Conservation (phyloP, 2,113 vertebrate genomes). For the Mesitornis unicolor region DNA sequence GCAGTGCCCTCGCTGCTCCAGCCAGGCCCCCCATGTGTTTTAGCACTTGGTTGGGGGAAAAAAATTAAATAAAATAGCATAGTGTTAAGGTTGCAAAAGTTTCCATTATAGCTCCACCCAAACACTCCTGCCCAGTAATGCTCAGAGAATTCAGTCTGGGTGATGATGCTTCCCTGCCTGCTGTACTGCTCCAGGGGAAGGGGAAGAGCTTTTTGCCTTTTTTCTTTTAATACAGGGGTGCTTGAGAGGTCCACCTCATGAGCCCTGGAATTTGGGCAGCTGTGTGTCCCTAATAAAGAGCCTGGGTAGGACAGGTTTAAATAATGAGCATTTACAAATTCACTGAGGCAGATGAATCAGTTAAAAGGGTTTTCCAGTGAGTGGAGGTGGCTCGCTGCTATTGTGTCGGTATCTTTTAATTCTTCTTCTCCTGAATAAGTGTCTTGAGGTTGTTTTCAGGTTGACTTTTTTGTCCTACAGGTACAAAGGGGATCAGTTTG, state of each 20-base stretch:
- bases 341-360: not conserved
- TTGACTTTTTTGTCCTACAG: not conserved
- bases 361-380: not conserved
- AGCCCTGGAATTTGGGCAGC: not conserved
- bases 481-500: not conserved
- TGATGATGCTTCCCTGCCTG: not conserved
- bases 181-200: not conserved
- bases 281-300: not conserved
- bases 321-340: not conserved
- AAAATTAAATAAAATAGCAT: not conserved
- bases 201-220: not conserved
- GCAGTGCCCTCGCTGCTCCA: accelerated
- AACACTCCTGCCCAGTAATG: not conserved
- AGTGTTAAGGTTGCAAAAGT: conserved; percentile 29
- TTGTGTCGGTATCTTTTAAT: not conserved
- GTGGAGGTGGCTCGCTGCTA: not conserved
- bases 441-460: not conserved
- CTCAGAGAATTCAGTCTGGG: not conserved
- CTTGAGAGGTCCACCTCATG: not conserved
- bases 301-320: not conserved
- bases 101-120: conserved; percentile 41
- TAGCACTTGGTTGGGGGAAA: not conserved
- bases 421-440: not conserved
- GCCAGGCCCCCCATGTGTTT: not conserved
- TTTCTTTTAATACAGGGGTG: not conserved